Conservation (phyloP, 92 coral and sea anemone species). For the Zoanthus sociatus region DNA sequence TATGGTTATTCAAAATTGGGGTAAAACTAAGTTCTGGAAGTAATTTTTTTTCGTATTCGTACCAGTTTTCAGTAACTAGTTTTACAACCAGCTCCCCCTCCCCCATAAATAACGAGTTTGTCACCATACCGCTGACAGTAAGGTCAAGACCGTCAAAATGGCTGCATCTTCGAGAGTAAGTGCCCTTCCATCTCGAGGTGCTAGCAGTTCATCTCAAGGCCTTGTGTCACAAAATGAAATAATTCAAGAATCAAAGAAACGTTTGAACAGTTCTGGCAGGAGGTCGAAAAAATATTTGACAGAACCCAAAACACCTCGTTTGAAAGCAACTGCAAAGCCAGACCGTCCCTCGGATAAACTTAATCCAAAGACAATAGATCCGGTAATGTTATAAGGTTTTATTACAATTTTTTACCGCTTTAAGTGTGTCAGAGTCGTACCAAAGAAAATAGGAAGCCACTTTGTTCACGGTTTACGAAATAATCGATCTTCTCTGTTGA, state of each 20-base stretch:
- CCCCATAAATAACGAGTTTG: neutral
- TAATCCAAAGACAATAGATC: conserved; percentile 94
- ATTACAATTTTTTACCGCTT: neutral
- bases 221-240: conserved; percentile 55
- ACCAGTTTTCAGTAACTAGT: no score
- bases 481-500: neutral
- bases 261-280: conserved; percentile 77
- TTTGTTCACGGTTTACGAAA: neutral
- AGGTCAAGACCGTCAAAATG: conserved; percentile 54
- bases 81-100: neutral
- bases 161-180: conserved; percentile 74
- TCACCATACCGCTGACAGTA: conserved; percentile 35
- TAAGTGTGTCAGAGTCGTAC: neutral
- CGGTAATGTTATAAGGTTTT: conserved; percentile 64
- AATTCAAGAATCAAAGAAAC: conserved; percentile 65
- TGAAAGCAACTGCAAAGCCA: conserved; percentile 47
- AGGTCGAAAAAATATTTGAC: conserved; percentile 60
- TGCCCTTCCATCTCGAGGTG: conserved; percentile 70
- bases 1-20: neutral
- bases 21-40: neutral
- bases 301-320: conserved; percentile 59
- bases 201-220: conserved; percentile 72
- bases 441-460: neutral
- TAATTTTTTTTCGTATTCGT: no score
- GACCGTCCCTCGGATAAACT: conserved; percentile 92